These are phyloP conservation scores for Ascaphus truei DNA, from an alignment of 2,113 vertebrate species.

Conservation along the genomic window DNA sequence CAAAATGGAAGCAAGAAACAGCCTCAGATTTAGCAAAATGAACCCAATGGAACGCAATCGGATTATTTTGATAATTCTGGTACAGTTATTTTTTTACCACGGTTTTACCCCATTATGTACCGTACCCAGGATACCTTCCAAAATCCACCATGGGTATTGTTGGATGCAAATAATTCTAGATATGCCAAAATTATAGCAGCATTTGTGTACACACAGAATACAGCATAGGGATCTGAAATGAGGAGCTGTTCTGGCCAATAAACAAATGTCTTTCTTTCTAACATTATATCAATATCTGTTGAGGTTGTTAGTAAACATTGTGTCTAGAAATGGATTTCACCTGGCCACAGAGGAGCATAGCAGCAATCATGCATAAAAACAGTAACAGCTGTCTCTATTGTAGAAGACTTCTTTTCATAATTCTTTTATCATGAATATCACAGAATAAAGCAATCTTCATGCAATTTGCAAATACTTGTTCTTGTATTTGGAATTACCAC, in stretches of 20 bases:
- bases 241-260: background rate
- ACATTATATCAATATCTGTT: conserved; percentile 11
- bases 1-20: no score
- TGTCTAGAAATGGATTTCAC: conserved; percentile 33
- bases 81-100: no score
- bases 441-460: background rate
- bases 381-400: conserved; percentile 26
- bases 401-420: conserved; percentile 28
- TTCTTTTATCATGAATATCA: conserved; percentile 14
- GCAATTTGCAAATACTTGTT: background rate
- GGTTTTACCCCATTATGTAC: no score
- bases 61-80: no score
- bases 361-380: background rate
- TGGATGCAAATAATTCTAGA: no score
- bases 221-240: no score
- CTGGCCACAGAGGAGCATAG: conserved; percentile 31
- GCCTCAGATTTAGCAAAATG: no score
- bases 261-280: background rate
- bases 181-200: no score
- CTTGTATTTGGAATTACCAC: background rate
- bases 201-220: no score
- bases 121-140: no score
- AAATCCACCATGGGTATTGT: no score
- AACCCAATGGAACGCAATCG: no score
- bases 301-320: conserved; percentile 36